phyloP scores from a whole-genome alignment of 2,797 vertebrate species.

The Clamator glandarius region DNA sequence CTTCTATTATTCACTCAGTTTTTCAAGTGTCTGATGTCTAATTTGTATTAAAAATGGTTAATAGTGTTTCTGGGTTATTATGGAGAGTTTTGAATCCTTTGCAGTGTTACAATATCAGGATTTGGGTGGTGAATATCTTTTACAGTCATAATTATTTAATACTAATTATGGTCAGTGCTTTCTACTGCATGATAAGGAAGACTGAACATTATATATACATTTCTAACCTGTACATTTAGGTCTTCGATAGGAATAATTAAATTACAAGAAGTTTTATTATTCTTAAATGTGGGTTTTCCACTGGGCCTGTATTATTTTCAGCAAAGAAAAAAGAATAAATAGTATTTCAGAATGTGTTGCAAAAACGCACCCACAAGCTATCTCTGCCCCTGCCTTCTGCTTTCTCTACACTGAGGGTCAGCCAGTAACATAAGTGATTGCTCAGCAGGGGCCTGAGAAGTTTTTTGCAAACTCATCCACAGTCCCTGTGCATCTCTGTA shows the following conservation, averaged over 20 bases:
- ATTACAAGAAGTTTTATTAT: neutral
- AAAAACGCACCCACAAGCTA: neutral
- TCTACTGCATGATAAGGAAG: neutral
- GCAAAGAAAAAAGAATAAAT: neutral
- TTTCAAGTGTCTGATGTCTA: neutral
- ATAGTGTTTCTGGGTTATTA: neutral
- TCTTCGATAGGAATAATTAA: neutral
- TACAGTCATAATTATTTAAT: neutral
- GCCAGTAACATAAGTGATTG: neutral
- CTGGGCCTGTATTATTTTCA: neutral
- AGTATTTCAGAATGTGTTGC: neutral
- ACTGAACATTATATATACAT: neutral
- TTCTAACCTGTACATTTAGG: neutral
- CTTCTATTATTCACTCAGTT: neutral
- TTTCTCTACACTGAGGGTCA: neutral
- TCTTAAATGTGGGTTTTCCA: neutral
- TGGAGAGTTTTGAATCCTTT: neutral
- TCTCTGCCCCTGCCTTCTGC: neutral
- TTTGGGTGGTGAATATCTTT: neutral
- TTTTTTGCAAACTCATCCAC: neutral
- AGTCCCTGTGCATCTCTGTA: neutral
- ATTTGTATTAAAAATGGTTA: neutral
- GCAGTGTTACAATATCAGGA: neutral
- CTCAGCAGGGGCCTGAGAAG: constrained; percentile 19
- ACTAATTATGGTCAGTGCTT: neutral